Evolutionary conservation across 2,888 invertebrate genomes (phyloP).

Genomic region (Carterocephalus palaemon): DNA sequence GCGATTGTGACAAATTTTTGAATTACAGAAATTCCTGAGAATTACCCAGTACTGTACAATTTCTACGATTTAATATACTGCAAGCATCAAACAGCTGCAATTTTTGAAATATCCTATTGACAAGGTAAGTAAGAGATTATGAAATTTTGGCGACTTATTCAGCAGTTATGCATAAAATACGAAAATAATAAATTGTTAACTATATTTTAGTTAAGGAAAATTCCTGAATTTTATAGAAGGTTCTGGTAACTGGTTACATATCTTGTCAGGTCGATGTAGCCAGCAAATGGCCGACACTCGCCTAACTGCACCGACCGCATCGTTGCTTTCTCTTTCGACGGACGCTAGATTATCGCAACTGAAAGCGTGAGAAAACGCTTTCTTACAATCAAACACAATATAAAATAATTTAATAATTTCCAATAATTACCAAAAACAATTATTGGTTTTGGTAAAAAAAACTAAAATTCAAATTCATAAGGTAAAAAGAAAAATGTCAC

Average conservation of each 20-base stretch:
- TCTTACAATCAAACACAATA: background rate
- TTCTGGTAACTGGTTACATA: constrained; percentile 36
- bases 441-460: no score
- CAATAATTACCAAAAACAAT: no score
- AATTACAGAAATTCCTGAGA: constrained; percentile 44
- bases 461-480: no score
- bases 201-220: constrained; percentile 5
- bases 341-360: constrained; percentile 27
- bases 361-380: constrained; percentile 23
- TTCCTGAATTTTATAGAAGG: constrained; percentile 25
- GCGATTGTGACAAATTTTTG: constrained; percentile 53
- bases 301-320: constrained; percentile 39
- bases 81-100: constrained; percentile 23
- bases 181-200: constrained; percentile 6
- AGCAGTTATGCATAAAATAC: constrained; percentile 18
- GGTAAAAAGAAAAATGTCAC: no score
- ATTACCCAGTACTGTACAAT: constrained; percentile 39
- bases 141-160: constrained; percentile 5
- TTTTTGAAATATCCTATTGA: constrained; percentile 38
- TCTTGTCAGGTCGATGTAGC: constrained; percentile 36
- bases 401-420: background rate
- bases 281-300: constrained; percentile 66
- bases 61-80: constrained; percentile 20
- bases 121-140: constrained; percentile 49
- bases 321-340: constrained; percentile 62